These are phyloP conservation scores for Falco biarmicus DNA, from an alignment of 2,797 vertebrate genomes.

Conservation along the genomic window DNA sequence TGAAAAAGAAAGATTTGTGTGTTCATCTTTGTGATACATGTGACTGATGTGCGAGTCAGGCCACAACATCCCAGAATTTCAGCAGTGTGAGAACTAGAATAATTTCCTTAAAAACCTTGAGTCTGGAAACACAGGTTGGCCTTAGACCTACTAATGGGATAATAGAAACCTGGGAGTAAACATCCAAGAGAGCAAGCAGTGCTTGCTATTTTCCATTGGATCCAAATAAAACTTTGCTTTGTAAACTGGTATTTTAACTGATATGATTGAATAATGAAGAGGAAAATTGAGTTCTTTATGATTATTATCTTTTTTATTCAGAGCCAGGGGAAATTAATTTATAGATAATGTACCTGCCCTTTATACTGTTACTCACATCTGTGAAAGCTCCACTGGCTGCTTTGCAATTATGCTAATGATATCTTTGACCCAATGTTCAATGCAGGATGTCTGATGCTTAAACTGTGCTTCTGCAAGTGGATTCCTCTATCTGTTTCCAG, in stretches of 20 bases:
- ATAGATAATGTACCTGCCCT: conserved; percentile 25
- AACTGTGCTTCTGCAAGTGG: not conserved
- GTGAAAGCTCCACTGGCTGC: not conserved
- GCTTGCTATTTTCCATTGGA: not conserved
- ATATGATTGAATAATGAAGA: not conserved
- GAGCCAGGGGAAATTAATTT: not conserved
- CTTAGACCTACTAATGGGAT: not conserved
- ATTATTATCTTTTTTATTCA: not conserved
- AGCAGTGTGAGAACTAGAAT: not conserved
- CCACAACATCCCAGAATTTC: not conserved
- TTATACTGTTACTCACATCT: conserved; percentile 2
- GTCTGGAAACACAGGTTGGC: not conserved
- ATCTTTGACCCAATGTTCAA: not conserved
- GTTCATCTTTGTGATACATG: not conserved
- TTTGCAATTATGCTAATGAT: conserved; percentile 14
- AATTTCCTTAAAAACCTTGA: not conserved
- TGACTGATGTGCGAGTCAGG: not conserved
- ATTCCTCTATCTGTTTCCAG: not conserved
- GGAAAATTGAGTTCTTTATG: not conserved
- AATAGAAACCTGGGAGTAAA: not conserved
- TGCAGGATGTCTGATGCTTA: not conserved
- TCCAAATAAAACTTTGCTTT: not conserved
- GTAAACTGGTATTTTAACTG: conserved; percentile 6
- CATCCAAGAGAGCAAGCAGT: not conserved
- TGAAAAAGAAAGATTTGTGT: not conserved